These are phyloP conservation scores for Pasiphila rectangulata DNA, from an alignment of 2,888 invertebrate genomes.

Conservation along the genomic window DNA sequence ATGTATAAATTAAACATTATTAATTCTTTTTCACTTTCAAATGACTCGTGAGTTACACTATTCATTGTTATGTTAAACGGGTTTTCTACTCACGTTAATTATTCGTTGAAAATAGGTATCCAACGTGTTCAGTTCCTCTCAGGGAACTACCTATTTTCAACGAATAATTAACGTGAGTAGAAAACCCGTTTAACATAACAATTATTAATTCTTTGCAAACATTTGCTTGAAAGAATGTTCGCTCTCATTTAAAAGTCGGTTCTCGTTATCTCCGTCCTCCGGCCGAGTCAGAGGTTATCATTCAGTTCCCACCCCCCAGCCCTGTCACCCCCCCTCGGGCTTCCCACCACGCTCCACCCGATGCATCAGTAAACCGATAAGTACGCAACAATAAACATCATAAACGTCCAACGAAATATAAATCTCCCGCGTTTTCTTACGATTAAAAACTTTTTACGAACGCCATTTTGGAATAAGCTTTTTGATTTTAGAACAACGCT, in stretches of 20 bases:
- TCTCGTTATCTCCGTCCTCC: conserved; percentile 65
- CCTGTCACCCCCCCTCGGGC: conserved; percentile 45
- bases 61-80: too few relatives aligned
- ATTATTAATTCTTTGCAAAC: conserved; percentile 18
- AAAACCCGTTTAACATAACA: too few relatives aligned
- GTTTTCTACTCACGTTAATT: too few relatives aligned
- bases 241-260: conserved; percentile 69
- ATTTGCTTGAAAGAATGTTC: conserved; percentile 59
- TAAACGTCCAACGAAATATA: conserved; percentile 31
- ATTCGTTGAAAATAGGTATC: too few relatives aligned
- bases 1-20: too few relatives aligned
- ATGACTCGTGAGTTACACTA: too few relatives aligned
- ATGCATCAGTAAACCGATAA: conserved; percentile 68
- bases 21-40: too few relatives aligned
- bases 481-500: neutral
- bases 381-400: conserved; percentile 55
- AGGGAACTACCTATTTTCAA: too few relatives aligned
- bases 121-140: too few relatives aligned
- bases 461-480: conserved; percentile 3
- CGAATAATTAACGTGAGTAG: too few relatives aligned
- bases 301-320: conserved; percentile 45
- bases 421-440: conserved; percentile 17
- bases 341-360: conserved; percentile 46
- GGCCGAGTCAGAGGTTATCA: conserved; percentile 69
- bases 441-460: conserved; percentile 23